Conservation (phyloP, 2,888 invertebrate genomes). For the Drosophila setosimentum region DNA sequence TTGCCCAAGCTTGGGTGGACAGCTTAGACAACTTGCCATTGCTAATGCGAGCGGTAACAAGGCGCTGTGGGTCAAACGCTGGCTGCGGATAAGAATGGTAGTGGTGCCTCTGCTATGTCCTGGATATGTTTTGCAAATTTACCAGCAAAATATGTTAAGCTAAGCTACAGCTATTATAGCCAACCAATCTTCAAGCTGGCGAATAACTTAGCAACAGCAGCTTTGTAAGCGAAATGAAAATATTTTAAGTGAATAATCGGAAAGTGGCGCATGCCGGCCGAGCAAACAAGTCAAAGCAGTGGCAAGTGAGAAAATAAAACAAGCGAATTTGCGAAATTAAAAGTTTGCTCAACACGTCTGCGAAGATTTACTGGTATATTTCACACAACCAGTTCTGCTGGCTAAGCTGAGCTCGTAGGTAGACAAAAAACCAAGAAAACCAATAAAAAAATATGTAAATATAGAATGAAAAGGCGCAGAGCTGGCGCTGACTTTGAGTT, state of each 20-base stretch:
- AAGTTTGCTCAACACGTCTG: slow-evolving; percentile 67
- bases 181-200: slow-evolving; percentile 8
- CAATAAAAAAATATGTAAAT: neutral
- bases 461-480: slow-evolving; percentile 17
- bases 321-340: slow-evolving; percentile 65
- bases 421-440: slow-evolving; percentile 7
- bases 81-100: neutral
- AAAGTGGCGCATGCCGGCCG: slow-evolving; percentile 54
- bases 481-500: slow-evolving; percentile 37
- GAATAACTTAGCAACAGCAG: slow-evolving; percentile 14
- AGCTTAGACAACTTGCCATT: slow-evolving; percentile 75
- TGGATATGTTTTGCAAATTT: slow-evolving; percentile 66
- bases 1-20: slow-evolving; percentile 71
- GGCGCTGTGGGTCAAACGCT: slow-evolving; percentile 52
- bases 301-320: slow-evolving; percentile 66
- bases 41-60: slow-evolving; percentile 61
- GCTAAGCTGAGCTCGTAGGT: slow-evolving; percentile 32
- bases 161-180: slow-evolving; percentile 39
- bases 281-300: slow-evolving; percentile 58
- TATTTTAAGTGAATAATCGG: slow-evolving; percentile 59
- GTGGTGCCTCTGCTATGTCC: slow-evolving; percentile 40
- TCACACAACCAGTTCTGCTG: slow-evolving; percentile 25
- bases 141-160: slow-evolving; percentile 64
- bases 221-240: slow-evolving; percentile 40
- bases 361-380: slow-evolving; percentile 57